A percentile compares a stretch with the other conserved stretches of the same genome.
Conservation (phyloP, 2,888 invertebrate species). For the Drosophila glabriapex region DNA sequence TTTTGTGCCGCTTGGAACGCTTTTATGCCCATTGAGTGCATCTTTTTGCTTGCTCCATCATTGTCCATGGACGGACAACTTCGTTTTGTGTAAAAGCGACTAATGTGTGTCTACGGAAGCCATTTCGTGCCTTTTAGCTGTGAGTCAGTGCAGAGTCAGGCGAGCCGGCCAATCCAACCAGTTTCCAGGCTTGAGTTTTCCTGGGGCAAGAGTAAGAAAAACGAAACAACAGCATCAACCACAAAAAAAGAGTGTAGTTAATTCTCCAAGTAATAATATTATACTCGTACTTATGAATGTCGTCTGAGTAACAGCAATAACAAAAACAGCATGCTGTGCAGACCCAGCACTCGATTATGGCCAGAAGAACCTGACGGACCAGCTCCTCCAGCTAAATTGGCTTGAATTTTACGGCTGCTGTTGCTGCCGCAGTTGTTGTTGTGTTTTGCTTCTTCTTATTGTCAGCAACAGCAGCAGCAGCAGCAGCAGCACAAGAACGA, state of each 20-base stretch:
- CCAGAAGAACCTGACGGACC: slow-evolving; percentile 69
- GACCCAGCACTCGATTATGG: slow-evolving; percentile 39
- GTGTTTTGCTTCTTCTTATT: neutral
- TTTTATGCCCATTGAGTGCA: slow-evolving; percentile 80
- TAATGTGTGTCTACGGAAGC: slow-evolving; percentile 83
- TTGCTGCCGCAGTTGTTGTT: slow-evolving; percentile 29
- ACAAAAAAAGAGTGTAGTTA: slow-evolving; percentile 69
- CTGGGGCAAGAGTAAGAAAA: slow-evolving; percentile 25
- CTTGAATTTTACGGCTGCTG: slow-evolving; percentile 77
- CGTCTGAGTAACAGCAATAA: slow-evolving; percentile 59
- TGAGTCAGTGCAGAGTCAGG: slow-evolving; percentile 49
- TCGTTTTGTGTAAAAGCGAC: slow-evolving; percentile 80
- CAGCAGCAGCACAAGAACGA: slow-evolving; percentile 61
- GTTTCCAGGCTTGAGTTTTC: slow-evolving; percentile 60
- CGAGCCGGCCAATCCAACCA: slow-evolving; percentile 53
- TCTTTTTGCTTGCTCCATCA: slow-evolving; percentile 52
- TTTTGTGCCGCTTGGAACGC: slow-evolving; percentile 68
- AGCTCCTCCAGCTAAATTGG: slow-evolving; percentile 75
- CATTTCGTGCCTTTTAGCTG: slow-evolving; percentile 76
- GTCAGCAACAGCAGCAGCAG: slow-evolving; percentile 19
- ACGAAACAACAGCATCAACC: slow-evolving; percentile 9
- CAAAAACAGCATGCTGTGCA: slow-evolving; percentile 66
- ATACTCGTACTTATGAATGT: slow-evolving; percentile 81
- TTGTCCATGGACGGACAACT: slow-evolving; percentile 45
- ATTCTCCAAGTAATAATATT: slow-evolving; percentile 82